Conservation (phyloP, 2,797 vertebrate genomes). For the Coregonus sp. region DNA sequence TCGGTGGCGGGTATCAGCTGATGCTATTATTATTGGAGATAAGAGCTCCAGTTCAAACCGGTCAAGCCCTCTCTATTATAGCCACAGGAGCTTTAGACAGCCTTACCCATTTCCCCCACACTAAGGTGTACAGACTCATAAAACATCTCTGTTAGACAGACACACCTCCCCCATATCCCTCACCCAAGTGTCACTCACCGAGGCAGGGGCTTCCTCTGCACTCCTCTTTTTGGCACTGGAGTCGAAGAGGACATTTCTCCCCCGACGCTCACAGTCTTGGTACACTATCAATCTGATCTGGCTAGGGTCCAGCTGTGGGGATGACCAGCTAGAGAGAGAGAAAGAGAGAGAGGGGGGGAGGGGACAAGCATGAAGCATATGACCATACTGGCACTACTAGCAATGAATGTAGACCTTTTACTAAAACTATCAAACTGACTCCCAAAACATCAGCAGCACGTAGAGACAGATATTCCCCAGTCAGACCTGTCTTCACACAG, state of each 20-base stretch:
- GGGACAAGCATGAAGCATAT: not conserved
- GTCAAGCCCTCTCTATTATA: constrained; percentile 43
- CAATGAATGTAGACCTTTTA: not conserved
- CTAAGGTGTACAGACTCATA: constrained; percentile 3
- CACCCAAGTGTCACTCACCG: constrained; percentile 77
- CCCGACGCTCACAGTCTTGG: constrained; percentile 96
- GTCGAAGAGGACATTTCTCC: constrained; percentile 96
- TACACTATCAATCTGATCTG: constrained; percentile 97
- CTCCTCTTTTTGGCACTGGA: constrained; percentile 89
- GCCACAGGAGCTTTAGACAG: constrained; percentile 8
- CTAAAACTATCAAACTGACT: not conserved
- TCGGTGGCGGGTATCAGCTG: constrained; percentile 65
- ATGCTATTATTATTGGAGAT: constrained; percentile 73
- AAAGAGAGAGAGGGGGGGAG: not conserved
- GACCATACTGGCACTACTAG: not conserved
- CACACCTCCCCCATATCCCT: not conserved
- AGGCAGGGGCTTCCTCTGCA: constrained; percentile 85
- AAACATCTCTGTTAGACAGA: not conserved
- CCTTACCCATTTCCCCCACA: constrained; percentile 32
- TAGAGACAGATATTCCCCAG: not conserved
- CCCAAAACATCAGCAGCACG: not conserved
- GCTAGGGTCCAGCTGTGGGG: constrained; percentile 91
- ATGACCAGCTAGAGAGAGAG: constrained; percentile 84
- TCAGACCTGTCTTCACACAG: not conserved
- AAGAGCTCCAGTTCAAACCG: constrained; percentile 66